Base-by-base conservation (phyloP, 1,140 invertebrate species). In the Brachionus rotundiformis region DNA sequence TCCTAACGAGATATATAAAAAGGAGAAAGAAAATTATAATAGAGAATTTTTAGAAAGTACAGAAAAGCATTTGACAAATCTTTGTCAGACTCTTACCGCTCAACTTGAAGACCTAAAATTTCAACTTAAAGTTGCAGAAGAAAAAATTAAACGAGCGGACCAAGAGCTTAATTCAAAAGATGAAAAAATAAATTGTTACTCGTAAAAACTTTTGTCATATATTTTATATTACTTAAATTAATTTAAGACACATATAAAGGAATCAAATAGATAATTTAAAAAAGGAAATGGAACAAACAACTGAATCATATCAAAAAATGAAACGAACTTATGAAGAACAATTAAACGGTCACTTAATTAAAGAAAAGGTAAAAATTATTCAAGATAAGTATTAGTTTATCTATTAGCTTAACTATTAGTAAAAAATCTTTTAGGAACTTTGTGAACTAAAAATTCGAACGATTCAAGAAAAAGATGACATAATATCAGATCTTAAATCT, bases 11-110 rank as follows among this genome's bases (percentile, higher is more conserved):
- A n/a, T n/a, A n/a, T n/a, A n/a, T n/a, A n/a, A n/a, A n/a, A 77
- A 77, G 73, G 73, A 77, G 13, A 77, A 49, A 8, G 76, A 79
- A 27, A 33, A n/a, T 11, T 39, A 54, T 36, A n/a, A 11, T 1
- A 59, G 36, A 39, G 76, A 54, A 36, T 33, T 59, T 13, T 11
- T 27, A 5, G 76, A 79, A 31, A 63, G 41, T 41, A 59, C 47
- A 7, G 47, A 79, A 33, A 79, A 54, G 41, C 76, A 79, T 79
- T 79, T 79, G 2, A 79, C 76, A 36, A 79, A 59, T 41, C 54
- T 79, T 39, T 79, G 76, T 25, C 47, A 79, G 31, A 79, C 76
- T 23, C 25, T 79, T 10, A 79, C 76, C 1, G 7, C 8, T 31
- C 76, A 79, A 41, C 36, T 79, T 39, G 76, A 79, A 3, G 76